Evolutionary conservation across 1,140 invertebrate genomes (phyloP).

Genomic region (Drosophila lacertosa): DNA sequence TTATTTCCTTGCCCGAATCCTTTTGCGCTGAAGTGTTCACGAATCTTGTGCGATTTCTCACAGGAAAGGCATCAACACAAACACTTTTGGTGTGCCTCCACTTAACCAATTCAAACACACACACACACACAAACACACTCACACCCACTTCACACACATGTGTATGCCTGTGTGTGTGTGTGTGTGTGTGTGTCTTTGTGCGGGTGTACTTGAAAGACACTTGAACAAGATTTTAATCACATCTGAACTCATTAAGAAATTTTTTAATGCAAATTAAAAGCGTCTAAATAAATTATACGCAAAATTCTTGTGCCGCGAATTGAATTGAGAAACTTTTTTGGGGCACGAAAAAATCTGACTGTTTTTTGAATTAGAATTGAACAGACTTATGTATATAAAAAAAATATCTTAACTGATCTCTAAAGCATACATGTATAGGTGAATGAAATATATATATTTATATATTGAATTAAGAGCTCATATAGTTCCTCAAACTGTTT

Average conservation of each 20-base stretch:
- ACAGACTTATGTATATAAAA: not conserved
- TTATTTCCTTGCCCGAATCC: not conserved
- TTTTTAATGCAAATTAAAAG: constrained; percentile 80
- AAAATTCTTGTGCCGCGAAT: constrained; percentile 40
- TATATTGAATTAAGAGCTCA: not conserved
- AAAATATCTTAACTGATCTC: too few relatives aligned
- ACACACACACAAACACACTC: constrained; percentile 15
- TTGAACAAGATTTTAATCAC: constrained; percentile 59
- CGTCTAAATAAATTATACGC: constrained; percentile 73
- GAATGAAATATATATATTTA: not conserved
- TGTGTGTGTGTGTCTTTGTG: constrained; percentile 4
- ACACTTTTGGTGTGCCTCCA: constrained; percentile 67
- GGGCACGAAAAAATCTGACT: not conserved
- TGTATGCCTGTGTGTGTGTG: constrained; percentile 1
- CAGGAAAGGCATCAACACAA: constrained; percentile 83
- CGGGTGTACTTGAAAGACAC: constrained; percentile 16
- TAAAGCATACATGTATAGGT: too few relatives aligned
- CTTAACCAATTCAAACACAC: constrained; percentile 36
- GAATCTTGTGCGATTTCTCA: constrained; percentile 78
- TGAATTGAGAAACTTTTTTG: constrained; percentile 16
- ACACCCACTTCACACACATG: constrained; percentile 2
- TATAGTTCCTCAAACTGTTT: too few relatives aligned
- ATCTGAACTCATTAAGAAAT: constrained; percentile 70
- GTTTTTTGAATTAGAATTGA: constrained; percentile 1
- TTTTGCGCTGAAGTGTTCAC: constrained; percentile 51